phyloP scores from a whole-genome alignment of 2,888 invertebrate species.

The Cepaea hortensis region DNA sequence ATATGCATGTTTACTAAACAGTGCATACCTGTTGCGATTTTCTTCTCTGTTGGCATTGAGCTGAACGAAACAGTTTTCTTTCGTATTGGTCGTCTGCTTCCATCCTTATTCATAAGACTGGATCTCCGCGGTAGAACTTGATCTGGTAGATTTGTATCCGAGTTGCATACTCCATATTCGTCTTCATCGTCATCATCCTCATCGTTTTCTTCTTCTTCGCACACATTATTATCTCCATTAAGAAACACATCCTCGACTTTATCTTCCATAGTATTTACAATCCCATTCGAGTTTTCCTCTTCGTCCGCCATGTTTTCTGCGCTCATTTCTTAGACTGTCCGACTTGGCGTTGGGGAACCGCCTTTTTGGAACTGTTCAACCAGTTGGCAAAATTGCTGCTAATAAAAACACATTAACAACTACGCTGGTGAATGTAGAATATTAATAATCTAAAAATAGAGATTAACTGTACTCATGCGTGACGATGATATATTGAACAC shows the following conservation, averaged over 20 bases:
- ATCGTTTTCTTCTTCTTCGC: conserved; percentile 46
- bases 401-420: too few relatives aligned
- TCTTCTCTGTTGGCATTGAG: conserved; percentile 77
- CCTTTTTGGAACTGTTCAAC: too few relatives aligned
- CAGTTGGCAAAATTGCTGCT: too few relatives aligned
- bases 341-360: conserved; percentile 4
- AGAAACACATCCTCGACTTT: conserved; percentile 65
- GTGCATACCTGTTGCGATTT: conserved; percentile 78
- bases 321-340: conserved; percentile 22
- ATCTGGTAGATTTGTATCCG: conserved; percentile 59
- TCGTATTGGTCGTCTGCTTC: conserved; percentile 69
- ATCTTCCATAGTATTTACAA: conserved; percentile 56
- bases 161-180: conserved; percentile 43
- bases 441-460: too few relatives aligned
- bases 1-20: neutral
- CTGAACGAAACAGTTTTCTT: conserved; percentile 78
- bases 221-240: conserved; percentile 63
- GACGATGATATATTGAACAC: too few relatives aligned
- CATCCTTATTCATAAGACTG: conserved; percentile 75
- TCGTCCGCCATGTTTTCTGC: conserved; percentile 66
- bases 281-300: conserved; percentile 56
- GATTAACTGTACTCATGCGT: too few relatives aligned
- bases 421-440: too few relatives aligned
- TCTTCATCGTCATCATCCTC: conserved; percentile 47
- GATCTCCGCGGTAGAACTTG: conserved; percentile 71